Evolutionary conservation across 2,113 vertebrate genomes (phyloP).

Genomic region (Vanacampus margaritifer): DNA sequence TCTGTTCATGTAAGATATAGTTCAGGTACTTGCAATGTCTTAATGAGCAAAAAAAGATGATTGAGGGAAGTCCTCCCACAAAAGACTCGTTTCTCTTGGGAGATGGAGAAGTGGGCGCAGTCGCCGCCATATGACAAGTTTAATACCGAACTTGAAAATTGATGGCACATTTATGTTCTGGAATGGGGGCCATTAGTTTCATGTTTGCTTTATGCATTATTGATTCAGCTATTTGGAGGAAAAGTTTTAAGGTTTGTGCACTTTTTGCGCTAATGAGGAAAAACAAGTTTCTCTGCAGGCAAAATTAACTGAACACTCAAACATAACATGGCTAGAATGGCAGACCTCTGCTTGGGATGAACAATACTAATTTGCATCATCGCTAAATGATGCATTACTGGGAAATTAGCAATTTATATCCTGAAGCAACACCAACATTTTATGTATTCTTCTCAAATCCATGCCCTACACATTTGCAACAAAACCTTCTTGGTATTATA

Average conservation of each 20-base stretch:
- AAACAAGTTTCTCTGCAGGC: neutral
- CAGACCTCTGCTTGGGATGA: neutral
- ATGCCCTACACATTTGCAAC: neutral
- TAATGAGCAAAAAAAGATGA: conserved; percentile 59
- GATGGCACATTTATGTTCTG: conserved; percentile 23
- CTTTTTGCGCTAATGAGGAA: conserved; percentile 9
- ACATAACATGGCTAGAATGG: neutral
- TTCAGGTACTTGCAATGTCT: conserved; percentile 58
- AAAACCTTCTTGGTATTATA: neutral
- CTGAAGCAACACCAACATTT: neutral
- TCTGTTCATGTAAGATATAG: neutral
- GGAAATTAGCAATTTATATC: neutral
- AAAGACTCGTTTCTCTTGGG: conserved; percentile 15
- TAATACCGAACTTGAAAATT: conserved; percentile 41
- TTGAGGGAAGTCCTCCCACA: conserved; percentile 48
- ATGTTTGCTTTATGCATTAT: conserved; percentile 16
- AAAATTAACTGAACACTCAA: neutral
- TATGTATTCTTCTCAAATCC: neutral
- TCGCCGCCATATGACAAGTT: conserved; percentile 29
- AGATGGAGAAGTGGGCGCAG: conserved; percentile 21
- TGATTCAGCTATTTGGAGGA: conserved; percentile 22
- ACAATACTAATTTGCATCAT: neutral
- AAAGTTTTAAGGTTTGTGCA: conserved; percentile 18
- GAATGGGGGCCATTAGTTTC: conserved; percentile 22
- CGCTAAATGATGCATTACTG: neutral